Conservation (phyloP, 2,113 vertebrate genomes). For the Kryptolebias marmoratus region DNA sequence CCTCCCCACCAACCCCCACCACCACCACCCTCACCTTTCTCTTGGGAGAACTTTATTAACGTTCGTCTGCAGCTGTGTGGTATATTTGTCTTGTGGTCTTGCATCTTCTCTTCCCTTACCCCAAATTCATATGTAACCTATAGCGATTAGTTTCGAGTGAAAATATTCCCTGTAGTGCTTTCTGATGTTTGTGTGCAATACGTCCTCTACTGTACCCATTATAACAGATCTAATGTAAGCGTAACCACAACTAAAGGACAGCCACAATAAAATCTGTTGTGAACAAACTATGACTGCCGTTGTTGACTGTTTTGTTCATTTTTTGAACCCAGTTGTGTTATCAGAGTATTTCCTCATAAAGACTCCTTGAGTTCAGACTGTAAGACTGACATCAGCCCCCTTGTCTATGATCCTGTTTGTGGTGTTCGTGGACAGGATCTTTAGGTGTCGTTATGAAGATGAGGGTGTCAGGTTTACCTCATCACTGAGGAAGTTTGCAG, state of each 20-base stretch:
- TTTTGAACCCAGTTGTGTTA: too few relatives aligned
- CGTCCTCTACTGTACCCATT: conserved; percentile 87
- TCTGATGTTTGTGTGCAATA: conserved; percentile 99
- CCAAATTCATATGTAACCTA: conserved; percentile 92
- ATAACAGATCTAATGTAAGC: conserved; percentile 92
- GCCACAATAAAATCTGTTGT: conserved; percentile 95
- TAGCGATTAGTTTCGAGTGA: conserved; percentile 95
- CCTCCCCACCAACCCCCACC: conserved; percentile 27
- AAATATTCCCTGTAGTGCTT: conserved; percentile 96
- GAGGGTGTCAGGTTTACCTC: too few relatives aligned
- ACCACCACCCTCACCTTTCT: conserved; percentile 71
- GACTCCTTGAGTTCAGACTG: too few relatives aligned
- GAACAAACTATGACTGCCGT: conserved; percentile 55
- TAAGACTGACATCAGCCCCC: too few relatives aligned
- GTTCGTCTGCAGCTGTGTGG: conserved; percentile 94
- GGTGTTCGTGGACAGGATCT: too few relatives aligned
- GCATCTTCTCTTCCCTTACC: conserved; percentile 88
- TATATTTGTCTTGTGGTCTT: conserved; percentile 95
- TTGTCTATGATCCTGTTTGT: too few relatives aligned
- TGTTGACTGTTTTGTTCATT: background rate
- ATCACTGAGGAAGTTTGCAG: too few relatives aligned
- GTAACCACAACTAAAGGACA: conserved; percentile 81
- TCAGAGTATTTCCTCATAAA: too few relatives aligned
- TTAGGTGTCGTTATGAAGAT: too few relatives aligned
- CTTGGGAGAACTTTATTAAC: conserved; percentile 91